Evolutionary conservation across 1,140 invertebrate genomes (phyloP).

Genomic region (Notospermus geniculatus): DNA sequence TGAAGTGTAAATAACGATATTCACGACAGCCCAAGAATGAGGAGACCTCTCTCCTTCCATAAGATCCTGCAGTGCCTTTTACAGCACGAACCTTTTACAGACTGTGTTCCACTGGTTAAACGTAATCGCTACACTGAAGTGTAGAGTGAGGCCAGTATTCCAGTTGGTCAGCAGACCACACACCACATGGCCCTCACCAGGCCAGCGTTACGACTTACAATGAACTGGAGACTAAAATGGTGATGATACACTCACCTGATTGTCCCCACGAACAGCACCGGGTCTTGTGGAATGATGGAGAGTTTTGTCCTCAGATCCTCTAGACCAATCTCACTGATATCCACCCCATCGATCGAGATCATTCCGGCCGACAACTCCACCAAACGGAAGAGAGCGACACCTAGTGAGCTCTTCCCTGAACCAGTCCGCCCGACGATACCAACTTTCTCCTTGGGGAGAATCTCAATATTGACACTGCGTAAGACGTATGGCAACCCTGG

Average conservation of each 20-base stretch:
- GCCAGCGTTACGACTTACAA: too few relatives aligned
- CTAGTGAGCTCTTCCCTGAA: slow-evolving; percentile 61
- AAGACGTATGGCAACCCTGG: slow-evolving; percentile 58
- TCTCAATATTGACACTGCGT: slow-evolving; percentile 60
- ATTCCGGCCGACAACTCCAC: slow-evolving; percentile 56
- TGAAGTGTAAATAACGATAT: neutral
- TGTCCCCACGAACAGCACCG: slow-evolving; percentile 57
- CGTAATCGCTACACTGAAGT: too few relatives aligned
- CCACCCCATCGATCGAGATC: slow-evolving; percentile 48
- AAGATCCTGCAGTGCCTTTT: too few relatives aligned
- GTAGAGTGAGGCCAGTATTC: too few relatives aligned
- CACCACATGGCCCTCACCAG: too few relatives aligned
- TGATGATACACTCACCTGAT: slow-evolving; percentile 38
- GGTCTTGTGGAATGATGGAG: slow-evolving; percentile 59
- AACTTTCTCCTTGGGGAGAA: slow-evolving; percentile 64
- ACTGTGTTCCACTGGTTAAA: too few relatives aligned
- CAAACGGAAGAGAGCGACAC: slow-evolving; percentile 60
- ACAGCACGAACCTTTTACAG: too few relatives aligned
- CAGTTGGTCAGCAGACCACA: too few relatives aligned
- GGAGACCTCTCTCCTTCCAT: too few relatives aligned
- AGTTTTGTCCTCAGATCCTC: slow-evolving; percentile 49
- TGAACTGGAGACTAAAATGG: too few relatives aligned
- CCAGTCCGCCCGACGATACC: slow-evolving; percentile 61
- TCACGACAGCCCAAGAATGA: too few relatives aligned
- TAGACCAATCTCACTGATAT: slow-evolving; percentile 46